Conservation (phyloP, 2,888 invertebrate genomes). For the Eilema griseolum region DNA sequence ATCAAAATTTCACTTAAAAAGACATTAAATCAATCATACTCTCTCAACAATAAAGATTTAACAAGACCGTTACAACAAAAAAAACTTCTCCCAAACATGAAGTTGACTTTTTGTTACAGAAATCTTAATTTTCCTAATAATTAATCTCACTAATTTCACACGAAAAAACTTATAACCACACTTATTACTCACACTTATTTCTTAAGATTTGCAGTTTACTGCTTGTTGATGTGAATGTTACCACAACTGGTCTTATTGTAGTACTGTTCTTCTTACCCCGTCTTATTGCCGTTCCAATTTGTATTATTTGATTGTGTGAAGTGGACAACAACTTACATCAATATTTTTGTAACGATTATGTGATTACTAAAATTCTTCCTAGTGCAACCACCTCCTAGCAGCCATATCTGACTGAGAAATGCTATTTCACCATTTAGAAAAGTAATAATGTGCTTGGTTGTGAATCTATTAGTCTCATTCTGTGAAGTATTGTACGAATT, state of each 20-base stretch:
- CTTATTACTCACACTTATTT: too few species aligned
- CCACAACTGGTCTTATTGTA: too few species aligned
- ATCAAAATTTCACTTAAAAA: slow-evolving; percentile 26
- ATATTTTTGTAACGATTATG: neutral
- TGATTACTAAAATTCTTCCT: neutral
- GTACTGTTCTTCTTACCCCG: too few species aligned
- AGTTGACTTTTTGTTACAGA: slow-evolving; percentile 40
- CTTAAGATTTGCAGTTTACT: too few species aligned
- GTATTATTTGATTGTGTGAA: neutral
- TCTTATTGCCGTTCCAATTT: too few species aligned
- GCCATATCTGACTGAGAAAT: neutral
- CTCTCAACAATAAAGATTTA: slow-evolving; percentile 24
- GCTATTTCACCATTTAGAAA: neutral
- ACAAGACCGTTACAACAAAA: slow-evolving; percentile 29
- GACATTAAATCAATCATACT: slow-evolving; percentile 21
- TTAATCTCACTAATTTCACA: too few species aligned
- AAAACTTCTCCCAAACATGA: slow-evolving; percentile 38
- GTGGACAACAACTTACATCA: neutral
- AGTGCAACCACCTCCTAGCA: neutral
- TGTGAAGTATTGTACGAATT: too few species aligned
- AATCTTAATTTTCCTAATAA: slow-evolving; percentile 57
- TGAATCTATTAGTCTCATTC: neutral
- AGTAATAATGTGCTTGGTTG: neutral
- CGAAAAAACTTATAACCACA: too few species aligned
- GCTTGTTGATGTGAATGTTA: too few species aligned